Percentiles rank a stretch among this genome's conserved stretches.
These are phyloP conservation scores for Engraulis encrasicolus DNA, from an alignment of 2,113 vertebrate species.

Conservation along the genomic window DNA sequence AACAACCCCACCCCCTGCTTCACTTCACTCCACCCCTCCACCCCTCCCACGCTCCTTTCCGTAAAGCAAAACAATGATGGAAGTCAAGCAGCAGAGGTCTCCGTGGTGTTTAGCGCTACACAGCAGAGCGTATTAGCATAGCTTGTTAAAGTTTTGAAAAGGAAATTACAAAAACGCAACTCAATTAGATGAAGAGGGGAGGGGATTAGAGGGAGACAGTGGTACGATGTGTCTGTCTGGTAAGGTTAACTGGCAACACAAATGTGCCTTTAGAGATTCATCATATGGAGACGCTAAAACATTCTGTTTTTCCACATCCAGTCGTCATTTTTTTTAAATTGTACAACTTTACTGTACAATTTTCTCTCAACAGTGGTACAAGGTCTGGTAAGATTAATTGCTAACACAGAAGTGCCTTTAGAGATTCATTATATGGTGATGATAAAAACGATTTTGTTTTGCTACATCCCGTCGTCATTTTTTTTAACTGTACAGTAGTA, in stretches of 20 bases:
- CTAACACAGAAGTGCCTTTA: background rate
- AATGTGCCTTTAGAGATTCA: background rate
- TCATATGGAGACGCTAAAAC: background rate
- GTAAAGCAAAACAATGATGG: constrained; percentile 43
- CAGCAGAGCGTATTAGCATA: constrained; percentile 53
- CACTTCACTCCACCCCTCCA: too few species aligned
- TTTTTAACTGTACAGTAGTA: background rate
- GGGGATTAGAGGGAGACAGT: background rate
- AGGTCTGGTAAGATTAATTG: background rate
- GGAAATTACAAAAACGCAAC: constrained; percentile 27
- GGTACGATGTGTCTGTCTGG: background rate
- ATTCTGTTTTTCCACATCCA: too few species aligned
- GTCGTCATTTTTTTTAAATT: too few species aligned
- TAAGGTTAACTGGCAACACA: background rate
- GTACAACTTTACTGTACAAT: too few species aligned
- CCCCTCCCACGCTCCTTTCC: background rate
- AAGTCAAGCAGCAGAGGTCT: constrained; percentile 41
- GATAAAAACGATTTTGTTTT: too few species aligned
- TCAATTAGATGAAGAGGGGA: constrained; percentile 26
- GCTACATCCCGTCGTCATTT: too few species aligned
- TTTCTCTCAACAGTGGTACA: too few species aligned
- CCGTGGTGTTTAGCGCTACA: constrained; percentile 37
- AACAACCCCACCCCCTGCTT: too few species aligned
- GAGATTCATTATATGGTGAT: background rate
- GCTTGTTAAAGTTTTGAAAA: constrained; percentile 45